These are phyloP conservation scores for Sebastes alutus DNA, from an alignment of 2,797 vertebrate genomes.

Conservation along the genomic window DNA sequence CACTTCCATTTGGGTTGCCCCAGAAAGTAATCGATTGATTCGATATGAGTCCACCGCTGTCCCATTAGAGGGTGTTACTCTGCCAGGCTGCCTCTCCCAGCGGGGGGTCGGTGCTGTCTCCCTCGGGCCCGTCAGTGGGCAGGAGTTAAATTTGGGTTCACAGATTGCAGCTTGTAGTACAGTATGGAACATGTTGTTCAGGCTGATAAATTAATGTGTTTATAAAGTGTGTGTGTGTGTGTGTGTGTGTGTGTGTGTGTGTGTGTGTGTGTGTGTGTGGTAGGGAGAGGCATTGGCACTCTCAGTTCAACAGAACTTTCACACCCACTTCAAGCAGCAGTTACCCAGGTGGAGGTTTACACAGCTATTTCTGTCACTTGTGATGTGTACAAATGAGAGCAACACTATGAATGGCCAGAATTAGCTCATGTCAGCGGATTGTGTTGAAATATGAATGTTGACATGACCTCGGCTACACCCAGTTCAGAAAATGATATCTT, in stretches of 20 bases:
- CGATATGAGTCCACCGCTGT: background rate
- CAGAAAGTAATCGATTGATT: background rate
- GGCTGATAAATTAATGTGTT: background rate
- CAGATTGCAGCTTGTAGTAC: background rate
- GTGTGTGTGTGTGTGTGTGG: no score
- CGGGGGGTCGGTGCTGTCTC: background rate
- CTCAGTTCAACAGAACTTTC: no score
- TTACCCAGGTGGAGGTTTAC: no score
- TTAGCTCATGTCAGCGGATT: background rate
- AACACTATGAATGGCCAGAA: background rate
- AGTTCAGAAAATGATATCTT: background rate
- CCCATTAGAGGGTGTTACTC: background rate
- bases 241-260: background rate
- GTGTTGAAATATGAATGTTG: background rate
- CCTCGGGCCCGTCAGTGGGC: background rate
- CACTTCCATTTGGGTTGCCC: background rate
- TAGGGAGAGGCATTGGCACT: no score
- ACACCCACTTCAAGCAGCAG: no score
- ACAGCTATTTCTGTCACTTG: no score
- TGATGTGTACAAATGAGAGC: no score
- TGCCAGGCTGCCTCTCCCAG: background rate
- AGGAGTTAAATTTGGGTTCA: background rate
- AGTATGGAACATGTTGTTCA: background rate
- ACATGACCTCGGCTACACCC: background rate
- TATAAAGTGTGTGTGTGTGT: background rate